Evolutionary conservation across 2,113 vertebrate genomes (phyloP).

Genomic region (Trematomus loennbergii): DNA sequence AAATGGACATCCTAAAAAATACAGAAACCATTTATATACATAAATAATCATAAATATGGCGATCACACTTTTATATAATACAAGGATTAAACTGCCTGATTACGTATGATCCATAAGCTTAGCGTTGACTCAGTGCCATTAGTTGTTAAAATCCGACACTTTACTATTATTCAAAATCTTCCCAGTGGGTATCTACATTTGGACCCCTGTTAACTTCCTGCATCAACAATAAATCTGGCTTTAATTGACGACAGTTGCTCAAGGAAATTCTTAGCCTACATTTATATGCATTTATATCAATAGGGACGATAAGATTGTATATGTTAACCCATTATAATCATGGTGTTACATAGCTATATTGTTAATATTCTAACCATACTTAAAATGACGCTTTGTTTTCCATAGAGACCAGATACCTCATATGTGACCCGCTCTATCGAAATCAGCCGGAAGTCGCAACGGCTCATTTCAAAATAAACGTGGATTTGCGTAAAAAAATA

Average conservation of each 20-base stretch:
- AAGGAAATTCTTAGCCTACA: not conserved
- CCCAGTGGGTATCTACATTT: not conserved
- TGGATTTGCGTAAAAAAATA: too few species aligned
- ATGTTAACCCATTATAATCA: too few species aligned
- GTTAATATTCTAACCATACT: not conserved
- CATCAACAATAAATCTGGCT: conserved; percentile 15
- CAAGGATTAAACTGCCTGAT: too few species aligned
- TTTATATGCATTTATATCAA: not conserved
- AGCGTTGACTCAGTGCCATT: too few species aligned
- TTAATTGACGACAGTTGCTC: not conserved
- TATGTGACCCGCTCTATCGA: too few species aligned
- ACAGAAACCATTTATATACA: too few species aligned
- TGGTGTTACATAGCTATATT: not conserved
- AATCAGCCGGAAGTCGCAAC: too few species aligned
- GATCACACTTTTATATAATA: too few species aligned
- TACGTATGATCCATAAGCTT: too few species aligned
- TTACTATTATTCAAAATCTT: not conserved
- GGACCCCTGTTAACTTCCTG: not conserved
- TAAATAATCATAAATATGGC: too few species aligned
- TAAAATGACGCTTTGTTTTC: not conserved
- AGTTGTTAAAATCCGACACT: not conserved
- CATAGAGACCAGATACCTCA: not conserved
- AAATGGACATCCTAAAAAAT: too few species aligned
- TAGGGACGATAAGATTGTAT: not conserved
- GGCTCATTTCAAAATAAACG: too few species aligned